These are phyloP conservation scores for Progne subis DNA, from an alignment of 2,113 vertebrate genomes.

Conservation along the genomic window DNA sequence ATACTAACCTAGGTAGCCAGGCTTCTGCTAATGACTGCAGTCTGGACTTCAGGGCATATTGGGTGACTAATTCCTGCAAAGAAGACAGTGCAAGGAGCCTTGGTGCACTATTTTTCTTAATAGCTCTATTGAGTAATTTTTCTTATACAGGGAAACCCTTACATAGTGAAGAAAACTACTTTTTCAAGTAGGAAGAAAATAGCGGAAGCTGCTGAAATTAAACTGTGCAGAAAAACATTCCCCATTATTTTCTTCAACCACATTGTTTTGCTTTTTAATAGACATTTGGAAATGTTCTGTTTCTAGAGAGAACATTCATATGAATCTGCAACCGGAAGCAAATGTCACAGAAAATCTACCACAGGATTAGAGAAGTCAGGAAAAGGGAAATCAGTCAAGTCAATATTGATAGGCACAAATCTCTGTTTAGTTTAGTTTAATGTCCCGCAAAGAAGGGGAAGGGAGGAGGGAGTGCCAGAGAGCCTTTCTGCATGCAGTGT, in stretches of 20 bases:
- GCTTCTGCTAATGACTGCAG: not conserved
- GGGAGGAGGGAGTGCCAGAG: not conserved
- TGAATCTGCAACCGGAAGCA: slow-evolving; percentile 37
- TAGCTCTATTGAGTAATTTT: not conserved
- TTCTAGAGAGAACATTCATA: slow-evolving; percentile 2
- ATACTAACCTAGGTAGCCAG: not conserved
- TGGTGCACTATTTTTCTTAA: not conserved
- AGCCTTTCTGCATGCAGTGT: not conserved
- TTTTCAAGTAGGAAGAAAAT: slow-evolving; percentile 28
- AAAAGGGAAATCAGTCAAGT: slow-evolving; percentile 54
- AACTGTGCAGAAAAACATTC: slow-evolving; percentile 25
- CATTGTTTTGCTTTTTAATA: slow-evolving; percentile 52
- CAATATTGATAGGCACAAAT: slow-evolving; percentile 51
- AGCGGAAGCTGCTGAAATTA: slow-evolving; percentile 1
- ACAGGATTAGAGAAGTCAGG: slow-evolving; percentile 56
- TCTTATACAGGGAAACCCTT: not conserved
- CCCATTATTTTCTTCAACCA: slow-evolving; percentile 30
- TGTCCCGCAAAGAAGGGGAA: not conserved
- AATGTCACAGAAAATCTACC: slow-evolving; percentile 45
- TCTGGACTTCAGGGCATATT: not conserved
- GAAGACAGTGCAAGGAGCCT: not conserved
- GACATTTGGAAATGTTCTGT: slow-evolving; percentile 32
- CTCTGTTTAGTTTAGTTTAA: slow-evolving; percentile 27
- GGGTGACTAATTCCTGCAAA: not conserved
- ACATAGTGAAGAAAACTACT: not conserved